Evolutionary conservation across 2,888 invertebrate genomes (phyloP).

Genomic region (Euphydryas editha): DNA sequence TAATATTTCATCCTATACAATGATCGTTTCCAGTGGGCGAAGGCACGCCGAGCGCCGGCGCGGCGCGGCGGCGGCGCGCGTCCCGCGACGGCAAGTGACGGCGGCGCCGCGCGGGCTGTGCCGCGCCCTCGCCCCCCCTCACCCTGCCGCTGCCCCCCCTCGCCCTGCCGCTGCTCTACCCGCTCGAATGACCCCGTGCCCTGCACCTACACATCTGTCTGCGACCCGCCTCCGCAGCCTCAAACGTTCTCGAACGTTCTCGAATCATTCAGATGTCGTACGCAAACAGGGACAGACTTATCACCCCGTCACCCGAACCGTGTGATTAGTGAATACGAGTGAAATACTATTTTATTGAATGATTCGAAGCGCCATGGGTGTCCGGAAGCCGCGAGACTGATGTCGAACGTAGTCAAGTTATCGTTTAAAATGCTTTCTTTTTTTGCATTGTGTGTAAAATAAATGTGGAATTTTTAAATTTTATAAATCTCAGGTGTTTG

Average conservation of each 20-base stretch:
- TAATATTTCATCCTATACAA: neutral
- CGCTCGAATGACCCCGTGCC: slow-evolving; percentile 45
- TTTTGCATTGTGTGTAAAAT: slow-evolving; percentile 28
- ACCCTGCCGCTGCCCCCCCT: slow-evolving; percentile 41
- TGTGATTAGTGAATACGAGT: slow-evolving; percentile 9
- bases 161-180: slow-evolving; percentile 47
- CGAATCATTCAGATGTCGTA: slow-evolving; percentile 8
- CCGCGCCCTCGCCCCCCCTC: slow-evolving; percentile 51
- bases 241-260: slow-evolving; percentile 1
- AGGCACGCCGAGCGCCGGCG: slow-evolving; percentile 53
- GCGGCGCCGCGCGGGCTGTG: slow-evolving; percentile 81
- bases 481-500: slow-evolving; percentile 53
- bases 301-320: neutral
- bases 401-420: slow-evolving; percentile 17
- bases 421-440: slow-evolving; percentile 20
- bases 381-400: neutral
- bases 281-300: neutral
- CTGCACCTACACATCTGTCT: slow-evolving; percentile 16
- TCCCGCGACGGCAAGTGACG: slow-evolving; percentile 91
- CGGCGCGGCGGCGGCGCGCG: slow-evolving; percentile 84
- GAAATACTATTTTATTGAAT: neutral
- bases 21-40: slow-evolving; percentile 64
- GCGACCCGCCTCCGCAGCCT: neutral
- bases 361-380: neutral
- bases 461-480: slow-evolving; percentile 42